A percentile compares a stretch with the other conserved stretches of the same genome.
Evolutionary conservation across 2,113 vertebrate species (phyloP).

Genomic region (Sinocyclocheilus anophthalmus): DNA sequence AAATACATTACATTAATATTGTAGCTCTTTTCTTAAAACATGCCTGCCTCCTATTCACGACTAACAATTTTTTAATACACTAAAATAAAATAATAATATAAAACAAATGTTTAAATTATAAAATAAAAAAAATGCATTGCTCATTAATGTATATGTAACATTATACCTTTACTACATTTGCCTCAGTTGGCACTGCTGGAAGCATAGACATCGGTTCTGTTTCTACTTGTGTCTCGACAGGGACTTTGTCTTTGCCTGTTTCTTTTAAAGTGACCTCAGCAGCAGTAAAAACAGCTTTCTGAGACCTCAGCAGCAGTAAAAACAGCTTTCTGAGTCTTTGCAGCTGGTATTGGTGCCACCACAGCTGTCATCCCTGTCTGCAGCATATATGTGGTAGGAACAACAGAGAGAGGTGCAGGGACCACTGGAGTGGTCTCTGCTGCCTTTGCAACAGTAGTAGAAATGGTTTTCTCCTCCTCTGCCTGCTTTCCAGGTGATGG

Average conservation of each 20-base stretch:
- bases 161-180: constrained; percentile 15
- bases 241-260: not conserved
- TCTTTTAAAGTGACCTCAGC: constrained; percentile 25
- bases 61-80: not conserved
- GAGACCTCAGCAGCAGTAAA: not conserved
- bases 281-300: not conserved
- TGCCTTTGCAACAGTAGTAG: constrained; percentile 12
- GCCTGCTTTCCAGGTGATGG: constrained; percentile 36
- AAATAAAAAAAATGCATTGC: not conserved
- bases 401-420: constrained; percentile 6
- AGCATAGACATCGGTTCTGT: not conserved
- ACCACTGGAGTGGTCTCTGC: constrained; percentile 8
- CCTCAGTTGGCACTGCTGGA: constrained; percentile 13
- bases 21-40: not conserved
- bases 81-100: not conserved
- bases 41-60: not conserved
- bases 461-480: constrained; percentile 34
- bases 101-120: not conserved
- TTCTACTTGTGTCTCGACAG: constrained; percentile 1
- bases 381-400: constrained; percentile 44
- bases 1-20: too few species aligned
- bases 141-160: not conserved
- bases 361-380: constrained; percentile 4
- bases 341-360: constrained; percentile 7
- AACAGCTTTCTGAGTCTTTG: constrained; percentile 1